Percentiles rank a stretch among this genome's conserved stretches.
Evolutionary conservation across 2,888 invertebrate species (phyloP).

Genomic region (Germaria angustata): DNA sequence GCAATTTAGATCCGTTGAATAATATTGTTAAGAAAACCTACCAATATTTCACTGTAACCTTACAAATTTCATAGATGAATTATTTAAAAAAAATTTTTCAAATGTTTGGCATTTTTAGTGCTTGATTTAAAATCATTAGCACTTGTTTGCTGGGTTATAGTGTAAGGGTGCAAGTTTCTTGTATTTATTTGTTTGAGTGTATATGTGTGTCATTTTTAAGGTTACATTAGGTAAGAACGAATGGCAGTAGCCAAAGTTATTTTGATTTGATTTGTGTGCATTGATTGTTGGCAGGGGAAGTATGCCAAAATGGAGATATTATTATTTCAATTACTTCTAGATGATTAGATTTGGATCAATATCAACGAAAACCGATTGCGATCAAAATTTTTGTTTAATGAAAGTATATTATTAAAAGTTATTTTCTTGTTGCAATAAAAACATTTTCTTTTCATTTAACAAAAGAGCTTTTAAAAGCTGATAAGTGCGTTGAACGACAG

Average conservation of each 20-base stretch:
- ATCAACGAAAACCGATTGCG: background rate
- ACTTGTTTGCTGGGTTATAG: background rate
- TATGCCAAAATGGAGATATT: conserved; percentile 29
- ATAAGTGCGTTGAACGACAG: too few species aligned
- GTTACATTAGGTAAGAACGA: conserved; percentile 51
- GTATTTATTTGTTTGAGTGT: background rate
- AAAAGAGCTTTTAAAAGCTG: background rate
- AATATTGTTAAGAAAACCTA: too few species aligned
- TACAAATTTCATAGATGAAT: too few species aligned
- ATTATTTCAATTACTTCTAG: conserved; percentile 16
- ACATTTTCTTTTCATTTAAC: background rate
- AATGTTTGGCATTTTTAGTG: background rate
- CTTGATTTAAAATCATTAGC: background rate
- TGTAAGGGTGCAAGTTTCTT: background rate
- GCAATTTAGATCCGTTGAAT: too few species aligned
- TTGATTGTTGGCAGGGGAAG: conserved; percentile 49
- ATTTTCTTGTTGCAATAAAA: background rate
- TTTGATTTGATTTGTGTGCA: conserved; percentile 63
- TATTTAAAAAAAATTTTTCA: too few species aligned
- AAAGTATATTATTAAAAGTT: too few species aligned
- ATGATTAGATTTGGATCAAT: conserved; percentile 23
- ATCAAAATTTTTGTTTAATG: too few species aligned
- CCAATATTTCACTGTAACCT: too few species aligned
- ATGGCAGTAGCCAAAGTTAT: conserved; percentile 46
- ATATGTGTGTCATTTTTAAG: conserved; percentile 51